Evolutionary conservation across 2,888 invertebrate genomes (phyloP), one percentile per base, ranked within the genome.

Genomic region (Agonopterix arenella): DNA sequence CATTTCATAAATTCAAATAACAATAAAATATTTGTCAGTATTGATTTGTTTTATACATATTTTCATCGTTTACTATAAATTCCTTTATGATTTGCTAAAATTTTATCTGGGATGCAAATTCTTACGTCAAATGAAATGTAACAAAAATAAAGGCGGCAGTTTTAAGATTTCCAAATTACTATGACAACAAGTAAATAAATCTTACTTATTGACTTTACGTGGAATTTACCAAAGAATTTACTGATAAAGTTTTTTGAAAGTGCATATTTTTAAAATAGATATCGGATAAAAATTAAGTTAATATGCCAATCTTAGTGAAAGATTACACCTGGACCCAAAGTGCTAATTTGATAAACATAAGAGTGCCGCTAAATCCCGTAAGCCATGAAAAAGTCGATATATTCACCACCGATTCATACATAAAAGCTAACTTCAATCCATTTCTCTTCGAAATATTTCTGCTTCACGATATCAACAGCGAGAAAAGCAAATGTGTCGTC

Each of bases 251-350:
- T 2, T 43, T 18, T 43, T 43, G n/a, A 13, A 5, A 43, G 43
- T 43, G 11, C 9, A 11, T 43, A 40, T 8, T 44, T 13, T 44
- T 18, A 28, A 5, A 28, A 28, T 4, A 28, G 28, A 28, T 28
- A 4, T 13, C 13, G 13, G 13, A 13, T 5, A 7, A 28, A 28
- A 7, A 9, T 44, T 11, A n/a, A 11, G n/a, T 8, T 2, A 43
- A 59, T 54, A 94, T 95, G 94, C 93, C 94, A n/a, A 91, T 95
- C 58, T 60, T 94, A 59, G 89, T 96, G 1, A 94, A 93, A 82
- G 93, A 95, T 82, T 94, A 90, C 66, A 90, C 90, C 40, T 96
- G 96, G 96, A 91, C 91, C 41, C 95, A 96, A 85, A 93, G 93
- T 1, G 80, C 86, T 10, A 84, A 85, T 41, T 79, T 77, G 40